These are phyloP conservation scores for Neodiprion lecontei DNA, from an alignment of 1,140 invertebrate species.

Conservation along the genomic window DNA sequence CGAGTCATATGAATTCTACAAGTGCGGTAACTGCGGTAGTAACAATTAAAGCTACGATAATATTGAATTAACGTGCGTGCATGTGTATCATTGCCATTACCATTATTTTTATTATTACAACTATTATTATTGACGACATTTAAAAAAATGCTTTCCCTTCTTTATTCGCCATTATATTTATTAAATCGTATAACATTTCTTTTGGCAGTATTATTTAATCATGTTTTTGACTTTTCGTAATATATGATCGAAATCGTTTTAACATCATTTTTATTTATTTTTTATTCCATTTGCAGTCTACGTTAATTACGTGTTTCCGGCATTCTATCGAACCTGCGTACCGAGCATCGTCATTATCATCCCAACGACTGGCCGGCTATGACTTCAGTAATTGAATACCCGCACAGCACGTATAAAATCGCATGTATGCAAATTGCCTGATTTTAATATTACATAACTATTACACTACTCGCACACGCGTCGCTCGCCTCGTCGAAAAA, in stretches of 20 bases:
- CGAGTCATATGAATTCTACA: slow-evolving; percentile 39
- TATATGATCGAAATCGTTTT: slow-evolving; percentile 10
- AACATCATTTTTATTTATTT: slow-evolving; percentile 18
- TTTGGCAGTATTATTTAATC: slow-evolving; percentile 36
- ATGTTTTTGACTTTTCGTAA: neutral
- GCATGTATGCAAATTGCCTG: no score
- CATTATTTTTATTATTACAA: neutral
- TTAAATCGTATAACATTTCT: slow-evolving; percentile 41
- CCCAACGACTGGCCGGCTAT: no score
- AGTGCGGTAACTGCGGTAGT: slow-evolving; percentile 55
- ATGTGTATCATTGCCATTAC: slow-evolving; percentile 36
- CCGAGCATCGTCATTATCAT: slow-evolving; percentile 8
- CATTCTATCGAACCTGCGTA: slow-evolving; percentile 20
- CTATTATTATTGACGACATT: slow-evolving; percentile 36
- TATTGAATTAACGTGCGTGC: slow-evolving; percentile 58
- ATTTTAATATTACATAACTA: no score
- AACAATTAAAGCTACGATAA: slow-evolving; percentile 62
- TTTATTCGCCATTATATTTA: slow-evolving; percentile 26
- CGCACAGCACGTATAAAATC: no score
- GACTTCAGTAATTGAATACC: no score
- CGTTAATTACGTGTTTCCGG: neutral
- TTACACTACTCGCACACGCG: no score
- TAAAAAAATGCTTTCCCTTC: slow-evolving; percentile 25
- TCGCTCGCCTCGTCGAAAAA: no score
- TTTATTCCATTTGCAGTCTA: slow-evolving; percentile 13